Evolutionary conservation across 2,888 invertebrate species (phyloP), one percentile per base, ranked within the genome.

Genomic region (Pandemis cinnamomeana): DNA sequence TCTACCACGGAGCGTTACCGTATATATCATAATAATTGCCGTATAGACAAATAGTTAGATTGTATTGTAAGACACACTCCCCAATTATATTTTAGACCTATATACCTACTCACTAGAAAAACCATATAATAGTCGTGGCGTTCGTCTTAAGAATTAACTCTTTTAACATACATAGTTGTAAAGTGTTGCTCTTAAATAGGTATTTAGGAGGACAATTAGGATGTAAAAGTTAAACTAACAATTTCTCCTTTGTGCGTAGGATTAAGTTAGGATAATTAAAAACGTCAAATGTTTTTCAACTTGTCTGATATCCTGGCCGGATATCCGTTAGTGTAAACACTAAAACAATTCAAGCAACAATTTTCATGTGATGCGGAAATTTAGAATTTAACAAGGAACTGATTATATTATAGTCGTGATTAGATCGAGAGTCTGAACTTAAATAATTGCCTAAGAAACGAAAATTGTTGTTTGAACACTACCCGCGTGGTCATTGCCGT

Each of bases 231-330:
- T 89, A 86, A 86, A 82, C 70, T 85, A 86, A 88, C 81, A 80
- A 86, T 89, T 85, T 87, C 89, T 88, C 85, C 78, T 89, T 88
- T 89, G 86, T 90, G 90, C 88, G 89, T 91, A 90, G 89, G 83
- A 77, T 85, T 83, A 89, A 77, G 76, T 61, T 89, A 89, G 84
- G 15, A 48, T 88, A 89, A 87, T 85, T 79, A 80, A 80, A 81
- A 81, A 83, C 80, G 78, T 80, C 58, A 64, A 46, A 68, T 55
- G 63, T 73, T 51, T 64, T 48, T 55, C 61, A 68, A 68, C 68
- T 67, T 66, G 71, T 15, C 15, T 48, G 64, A 68, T 71, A 53
- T 68, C 71, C 60, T 36, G 46, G 46, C 83, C 84, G 84, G 80
- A 82, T 80, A 79, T 78, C 76, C 68, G 78, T 75, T 78, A 76